phyloP scores from a whole-genome alignment of 2,113 vertebrate species.

The Ailurus styani region DNA sequence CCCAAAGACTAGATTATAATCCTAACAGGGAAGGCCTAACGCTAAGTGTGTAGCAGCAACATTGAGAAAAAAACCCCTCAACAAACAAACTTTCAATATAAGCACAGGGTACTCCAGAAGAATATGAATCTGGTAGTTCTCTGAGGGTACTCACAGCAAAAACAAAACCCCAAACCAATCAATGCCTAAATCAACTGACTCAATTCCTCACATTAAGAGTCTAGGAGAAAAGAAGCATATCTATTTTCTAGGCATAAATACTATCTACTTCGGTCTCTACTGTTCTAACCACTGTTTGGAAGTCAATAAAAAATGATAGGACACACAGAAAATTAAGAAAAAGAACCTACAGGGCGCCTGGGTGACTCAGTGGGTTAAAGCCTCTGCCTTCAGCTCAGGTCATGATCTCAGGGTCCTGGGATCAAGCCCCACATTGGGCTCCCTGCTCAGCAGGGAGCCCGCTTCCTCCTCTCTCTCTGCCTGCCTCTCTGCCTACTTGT shows the following conservation, averaged over 20 bases:
- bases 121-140: not conserved
- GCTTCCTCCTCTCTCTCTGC: too few species aligned
- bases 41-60: not conserved
- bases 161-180: not conserved
- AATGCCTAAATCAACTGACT: not conserved
- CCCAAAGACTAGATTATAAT: too few species aligned
- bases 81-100: not conserved
- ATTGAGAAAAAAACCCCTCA: not conserved
- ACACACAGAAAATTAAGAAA: not conserved
- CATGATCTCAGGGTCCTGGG: too few species aligned
- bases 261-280: not conserved
- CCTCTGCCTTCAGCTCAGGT: too few species aligned
- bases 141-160: not conserved
- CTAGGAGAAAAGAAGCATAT: not conserved
- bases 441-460: too few species aligned
- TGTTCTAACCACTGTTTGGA: not conserved
- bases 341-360: not conserved
- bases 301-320: not conserved
- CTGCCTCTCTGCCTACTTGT: too few species aligned
- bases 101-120: not conserved
- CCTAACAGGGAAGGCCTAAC: not conserved
- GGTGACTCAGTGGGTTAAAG: too few species aligned
- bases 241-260: not conserved
- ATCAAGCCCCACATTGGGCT: too few species aligned
- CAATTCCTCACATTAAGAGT: not conserved